Conservation (phyloP, 2,888 invertebrate species). For the Ornithoptera priamus region DNA sequence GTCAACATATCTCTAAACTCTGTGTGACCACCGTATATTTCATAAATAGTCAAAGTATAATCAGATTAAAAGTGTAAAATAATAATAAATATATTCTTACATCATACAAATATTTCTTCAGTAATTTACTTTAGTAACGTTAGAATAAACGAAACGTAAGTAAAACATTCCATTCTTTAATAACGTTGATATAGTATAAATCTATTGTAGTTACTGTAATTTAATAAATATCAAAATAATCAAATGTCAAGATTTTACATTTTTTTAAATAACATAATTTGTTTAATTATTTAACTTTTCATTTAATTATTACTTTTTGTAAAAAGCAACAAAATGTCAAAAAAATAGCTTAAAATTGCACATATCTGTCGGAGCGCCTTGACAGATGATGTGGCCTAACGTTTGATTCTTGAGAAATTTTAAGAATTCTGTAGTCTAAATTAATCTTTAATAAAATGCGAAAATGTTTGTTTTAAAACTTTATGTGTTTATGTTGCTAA, state of each 20-base stretch:
- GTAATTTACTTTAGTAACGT: not conserved
- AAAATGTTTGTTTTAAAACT: conserved; percentile 69
- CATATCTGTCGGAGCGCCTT: conserved; percentile 45
- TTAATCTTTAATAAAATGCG: conserved; percentile 60
- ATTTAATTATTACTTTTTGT: not conserved
- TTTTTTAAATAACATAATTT: not conserved
- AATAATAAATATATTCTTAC: too few species aligned
- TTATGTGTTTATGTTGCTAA: conserved; percentile 64
- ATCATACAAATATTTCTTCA: not conserved
- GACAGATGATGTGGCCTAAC: conserved; percentile 79
- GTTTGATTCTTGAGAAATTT: conserved; percentile 62
- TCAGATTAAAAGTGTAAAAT: too few species aligned
- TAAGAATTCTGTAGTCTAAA: conserved; percentile 49
- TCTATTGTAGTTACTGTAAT: not conserved
- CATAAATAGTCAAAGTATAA: too few species aligned
- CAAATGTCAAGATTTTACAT: too few species aligned
- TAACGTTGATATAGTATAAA: not conserved
- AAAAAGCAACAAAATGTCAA: not conserved
- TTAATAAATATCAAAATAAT: not conserved
- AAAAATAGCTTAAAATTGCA: conserved; percentile 35
- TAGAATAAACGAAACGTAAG: not conserved
- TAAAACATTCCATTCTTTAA: not conserved
- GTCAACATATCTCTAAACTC: too few species aligned
- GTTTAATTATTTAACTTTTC: not conserved
- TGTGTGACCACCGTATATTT: too few species aligned